A percentile compares a stretch with the other conserved stretches of the same genome.
These are phyloP conservation scores for Sminthurinus signatus DNA, from an alignment of 1,140 invertebrate species.

Conservation along the genomic window DNA sequence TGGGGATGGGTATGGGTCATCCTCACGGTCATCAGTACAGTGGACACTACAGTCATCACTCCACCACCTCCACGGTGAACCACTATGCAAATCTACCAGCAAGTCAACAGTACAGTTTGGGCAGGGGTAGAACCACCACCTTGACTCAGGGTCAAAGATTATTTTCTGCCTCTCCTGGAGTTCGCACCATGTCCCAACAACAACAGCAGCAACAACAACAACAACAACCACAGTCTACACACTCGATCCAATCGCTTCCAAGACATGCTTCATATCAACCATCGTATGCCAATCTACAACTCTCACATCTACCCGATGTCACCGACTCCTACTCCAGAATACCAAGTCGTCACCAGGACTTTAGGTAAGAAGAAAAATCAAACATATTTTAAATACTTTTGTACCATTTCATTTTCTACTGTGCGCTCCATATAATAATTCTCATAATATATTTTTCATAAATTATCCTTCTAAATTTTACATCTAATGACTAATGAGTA, in stretches of 20 bases:
- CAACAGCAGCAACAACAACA: too few species aligned
- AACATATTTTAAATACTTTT: too few species aligned
- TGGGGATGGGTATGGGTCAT: too few species aligned
- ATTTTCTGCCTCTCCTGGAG: constrained; percentile 15
- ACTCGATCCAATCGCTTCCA: constrained; percentile 40
- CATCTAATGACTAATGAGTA: too few species aligned
- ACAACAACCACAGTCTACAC: too few species aligned
- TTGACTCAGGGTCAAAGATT: constrained; percentile 7
- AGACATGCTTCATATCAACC: constrained; percentile 38
- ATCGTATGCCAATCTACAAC: constrained; percentile 38
- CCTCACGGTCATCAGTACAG: too few species aligned
- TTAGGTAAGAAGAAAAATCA: too few species aligned
- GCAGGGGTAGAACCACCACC: neutral
- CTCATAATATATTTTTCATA: too few species aligned
- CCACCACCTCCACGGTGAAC: constrained; percentile 41
- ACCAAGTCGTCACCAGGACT: constrained; percentile 37
- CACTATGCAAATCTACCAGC: constrained; percentile 44
- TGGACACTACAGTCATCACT: neutral
- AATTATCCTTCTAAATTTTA: too few species aligned
- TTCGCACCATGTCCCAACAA: constrained; percentile 14
- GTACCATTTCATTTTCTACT: too few species aligned
- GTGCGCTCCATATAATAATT: too few species aligned
- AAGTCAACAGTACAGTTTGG: neutral
- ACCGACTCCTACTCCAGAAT: constrained; percentile 34
- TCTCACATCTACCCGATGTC: constrained; percentile 38